A percentile compares a stretch with the other conserved stretches of the same genome.
Conservation (phyloP, 2,113 vertebrate species). For the Mesoclemmys tuberculata region DNA sequence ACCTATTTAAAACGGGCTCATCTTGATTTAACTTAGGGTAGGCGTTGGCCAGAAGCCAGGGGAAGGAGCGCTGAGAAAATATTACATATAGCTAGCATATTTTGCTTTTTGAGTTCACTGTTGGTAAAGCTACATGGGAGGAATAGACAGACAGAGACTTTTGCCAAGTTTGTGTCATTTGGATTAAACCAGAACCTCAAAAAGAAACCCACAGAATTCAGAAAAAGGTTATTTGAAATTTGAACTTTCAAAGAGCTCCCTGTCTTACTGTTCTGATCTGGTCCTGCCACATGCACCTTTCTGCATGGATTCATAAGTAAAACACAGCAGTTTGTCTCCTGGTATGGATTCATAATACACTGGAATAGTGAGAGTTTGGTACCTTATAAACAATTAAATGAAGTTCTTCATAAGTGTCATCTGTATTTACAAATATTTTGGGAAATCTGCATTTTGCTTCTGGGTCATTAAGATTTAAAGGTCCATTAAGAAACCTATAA, state of each 20-base stretch:
- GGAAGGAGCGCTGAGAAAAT: neutral
- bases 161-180: neutral
- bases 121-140: neutral
- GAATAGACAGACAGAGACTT: neutral
- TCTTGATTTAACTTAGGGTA: neutral
- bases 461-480: slow-evolving; percentile 93
- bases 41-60: neutral
- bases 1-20: neutral
- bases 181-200: neutral
- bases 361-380: slow-evolving; percentile 7
- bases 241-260: neutral
- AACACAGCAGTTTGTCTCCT: neutral
- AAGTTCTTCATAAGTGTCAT: slow-evolving; percentile 91
- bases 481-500: slow-evolving; percentile 95
- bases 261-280: neutral
- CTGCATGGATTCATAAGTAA: neutral
- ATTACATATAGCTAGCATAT: neutral
- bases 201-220: neutral
- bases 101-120: neutral
- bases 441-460: slow-evolving; percentile 96
- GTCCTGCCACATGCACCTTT: too few species aligned
- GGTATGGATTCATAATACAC: neutral
- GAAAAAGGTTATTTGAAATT: neutral
- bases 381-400: slow-evolving; percentile 99
- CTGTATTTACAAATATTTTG: slow-evolving; percentile 94